Evolutionary conservation across 1,140 invertebrate species (phyloP), one percentile per base, ranked within the genome.

Genomic region (Maniola jurtina): DNA sequence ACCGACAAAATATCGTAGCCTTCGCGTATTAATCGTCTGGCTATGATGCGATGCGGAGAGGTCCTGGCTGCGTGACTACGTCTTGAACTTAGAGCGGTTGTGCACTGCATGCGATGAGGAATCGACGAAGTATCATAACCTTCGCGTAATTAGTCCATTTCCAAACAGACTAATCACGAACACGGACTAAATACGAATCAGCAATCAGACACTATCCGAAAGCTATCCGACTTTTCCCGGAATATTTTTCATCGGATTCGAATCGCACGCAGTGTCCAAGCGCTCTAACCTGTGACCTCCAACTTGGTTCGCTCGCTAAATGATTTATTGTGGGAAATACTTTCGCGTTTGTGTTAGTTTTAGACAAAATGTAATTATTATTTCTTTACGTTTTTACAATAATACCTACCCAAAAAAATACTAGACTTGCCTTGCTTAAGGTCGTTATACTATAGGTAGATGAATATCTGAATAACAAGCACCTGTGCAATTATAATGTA

Each of bases 281-380:
- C 42, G 13, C 13, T n/a, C 42, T 45, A 45, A 45, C 11, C 42
- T 8, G 42, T 45, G 42, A 45, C 42, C 42, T 45, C 14, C 48
- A 52, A 52, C 14, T 7, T 52, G 48, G 14, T 8, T 52, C 15
- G 48, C 8, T 52, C 7, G 14, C 48, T 52, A 25, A 52, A 52
- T 52, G 48, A 52, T 52, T 52, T 52, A 52, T 25, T 52, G 48
- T 52, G 48, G 48, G 48, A 52, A 52, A 25, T 52, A 52, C 48
- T 52, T 52, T 52, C 48, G 48, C 48, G 48, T 52, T 52, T 52
- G 48, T 52, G 42, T 45, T 45, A 52, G 14, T 52, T 52, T 52
- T 52, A 15, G 48, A 52, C 48, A n/a, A 45, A 45, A 45, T 13
- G 10, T 45, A 45, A 45, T 45, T 13, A 45, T 45, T 45, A 45